Evolutionary conservation across 1,140 invertebrate species (phyloP).

Genomic region (Vanessa atalanta): DNA sequence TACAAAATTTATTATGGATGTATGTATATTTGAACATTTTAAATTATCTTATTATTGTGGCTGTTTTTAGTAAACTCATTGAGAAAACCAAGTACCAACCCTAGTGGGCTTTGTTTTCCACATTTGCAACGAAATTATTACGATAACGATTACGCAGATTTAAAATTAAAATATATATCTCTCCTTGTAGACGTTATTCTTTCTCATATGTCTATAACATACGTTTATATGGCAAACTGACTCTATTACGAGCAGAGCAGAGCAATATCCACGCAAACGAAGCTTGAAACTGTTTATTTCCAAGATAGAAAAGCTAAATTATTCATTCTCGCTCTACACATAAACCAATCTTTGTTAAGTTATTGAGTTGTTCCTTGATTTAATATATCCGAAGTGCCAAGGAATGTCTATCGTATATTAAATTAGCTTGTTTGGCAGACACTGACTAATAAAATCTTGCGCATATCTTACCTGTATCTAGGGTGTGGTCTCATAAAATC

Average conservation of each 20-base stretch:
- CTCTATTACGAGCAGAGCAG: background rate
- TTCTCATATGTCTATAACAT: too few relatives aligned
- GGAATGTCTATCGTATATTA: slow-evolving; percentile 14
- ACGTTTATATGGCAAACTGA: background rate
- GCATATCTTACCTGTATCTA: background rate
- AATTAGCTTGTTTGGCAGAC: background rate
- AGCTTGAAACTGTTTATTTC: background rate
- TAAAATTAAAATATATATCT: too few relatives aligned
- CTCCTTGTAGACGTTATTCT: too few relatives aligned
- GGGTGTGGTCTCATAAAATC: slow-evolving; percentile 4
- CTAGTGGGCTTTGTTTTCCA: too few relatives aligned
- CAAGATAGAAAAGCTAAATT: slow-evolving; percentile 7
- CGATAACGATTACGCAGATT: too few relatives aligned
- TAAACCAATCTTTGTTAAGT: slow-evolving; percentile 18
- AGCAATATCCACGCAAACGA: background rate
- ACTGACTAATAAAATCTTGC: background rate
- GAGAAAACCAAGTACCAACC: too few relatives aligned
- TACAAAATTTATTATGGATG: too few relatives aligned
- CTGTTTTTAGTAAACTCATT: too few relatives aligned
- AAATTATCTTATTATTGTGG: too few relatives aligned
- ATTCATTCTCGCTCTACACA: slow-evolving; percentile 1
- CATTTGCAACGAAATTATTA: too few relatives aligned
- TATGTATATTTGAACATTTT: too few relatives aligned
- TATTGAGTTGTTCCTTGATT: slow-evolving; percentile 14
- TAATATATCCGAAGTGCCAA: slow-evolving; percentile 13